These are phyloP conservation scores for Archivesica marissinica DNA, from an alignment of 1,140 invertebrate species.

Conservation along the genomic window DNA sequence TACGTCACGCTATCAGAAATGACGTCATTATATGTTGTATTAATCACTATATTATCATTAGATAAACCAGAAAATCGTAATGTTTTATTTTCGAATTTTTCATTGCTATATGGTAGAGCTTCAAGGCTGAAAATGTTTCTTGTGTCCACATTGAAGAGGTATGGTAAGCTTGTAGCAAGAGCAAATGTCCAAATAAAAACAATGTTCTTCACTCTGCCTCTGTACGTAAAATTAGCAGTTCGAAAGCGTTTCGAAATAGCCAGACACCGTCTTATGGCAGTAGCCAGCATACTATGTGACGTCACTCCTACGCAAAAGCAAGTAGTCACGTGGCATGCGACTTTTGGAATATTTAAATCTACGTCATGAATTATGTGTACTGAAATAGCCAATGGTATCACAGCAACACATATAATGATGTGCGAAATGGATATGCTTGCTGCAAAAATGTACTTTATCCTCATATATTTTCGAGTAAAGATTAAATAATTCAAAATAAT, in stretches of 20 bases:
- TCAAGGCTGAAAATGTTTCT: neutral
- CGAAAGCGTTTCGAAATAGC: constrained; percentile 24
- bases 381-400: constrained; percentile 20
- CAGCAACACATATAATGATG: constrained; percentile 23
- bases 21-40: neutral
- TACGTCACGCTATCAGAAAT: neutral
- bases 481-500: constrained; percentile 23
- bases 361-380: neutral
- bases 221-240: constrained; percentile 40
- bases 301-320: constrained; percentile 11
- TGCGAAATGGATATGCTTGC: constrained; percentile 33
- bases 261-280: constrained; percentile 16
- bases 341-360: neutral
- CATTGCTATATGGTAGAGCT: neutral
- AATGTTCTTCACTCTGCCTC: constrained; percentile 29
- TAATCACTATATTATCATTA: neutral
- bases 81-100: neutral
- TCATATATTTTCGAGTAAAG: constrained; percentile 33
- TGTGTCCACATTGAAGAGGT: constrained; percentile 1
- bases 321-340: constrained; percentile 18
- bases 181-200: constrained; percentile 21
- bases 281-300: constrained; percentile 27
- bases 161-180: neutral
- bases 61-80: too few species aligned
- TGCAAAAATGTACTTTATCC: constrained; percentile 40